A percentile compares a stretch with the other conserved stretches of the same genome.
phyloP scores from a whole-genome alignment of 1,140 invertebrate species.

The Matsumurasca onukii region DNA sequence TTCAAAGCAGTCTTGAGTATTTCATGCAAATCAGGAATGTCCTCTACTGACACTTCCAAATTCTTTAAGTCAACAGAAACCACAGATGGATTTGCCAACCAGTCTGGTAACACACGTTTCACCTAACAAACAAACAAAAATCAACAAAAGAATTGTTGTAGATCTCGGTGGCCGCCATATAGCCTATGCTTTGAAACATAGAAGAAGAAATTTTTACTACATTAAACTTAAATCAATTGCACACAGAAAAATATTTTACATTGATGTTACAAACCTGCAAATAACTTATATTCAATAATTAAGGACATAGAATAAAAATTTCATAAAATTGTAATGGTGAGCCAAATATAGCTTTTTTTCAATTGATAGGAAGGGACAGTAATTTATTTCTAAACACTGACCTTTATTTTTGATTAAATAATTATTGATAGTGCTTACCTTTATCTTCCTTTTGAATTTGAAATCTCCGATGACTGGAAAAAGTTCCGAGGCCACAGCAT shows the following conservation, averaged over 20 bases:
- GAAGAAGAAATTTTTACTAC: neutral
- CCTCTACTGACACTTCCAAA: conserved; percentile 57
- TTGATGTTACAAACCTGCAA: neutral
- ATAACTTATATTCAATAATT: neutral
- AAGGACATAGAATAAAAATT: neutral
- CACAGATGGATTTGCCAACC: conserved; percentile 78
- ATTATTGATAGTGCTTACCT: conserved; percentile 28
- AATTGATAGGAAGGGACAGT: no score
- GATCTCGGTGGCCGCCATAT: neutral
- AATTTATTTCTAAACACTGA: no score
- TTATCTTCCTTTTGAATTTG: conserved; percentile 33
- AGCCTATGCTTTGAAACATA: neutral
- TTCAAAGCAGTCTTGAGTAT: conserved; percentile 64
- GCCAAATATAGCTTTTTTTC: no score
- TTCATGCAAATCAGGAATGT: conserved; percentile 59
- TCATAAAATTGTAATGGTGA: no score
- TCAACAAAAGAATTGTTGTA: neutral
- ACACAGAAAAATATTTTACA: neutral
- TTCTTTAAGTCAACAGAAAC: conserved; percentile 70
- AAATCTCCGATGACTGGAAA: conserved; percentile 34
- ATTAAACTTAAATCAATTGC: neutral
- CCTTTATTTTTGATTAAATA: no score
- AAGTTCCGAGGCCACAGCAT: neutral
- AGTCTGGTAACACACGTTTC: conserved; percentile 67
- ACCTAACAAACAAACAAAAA: conserved; percentile 33